Evolutionary conservation across 2,888 invertebrate genomes (phyloP), one percentile per base, ranked within the genome.

Genomic region (Amaurobius ferox): DNA sequence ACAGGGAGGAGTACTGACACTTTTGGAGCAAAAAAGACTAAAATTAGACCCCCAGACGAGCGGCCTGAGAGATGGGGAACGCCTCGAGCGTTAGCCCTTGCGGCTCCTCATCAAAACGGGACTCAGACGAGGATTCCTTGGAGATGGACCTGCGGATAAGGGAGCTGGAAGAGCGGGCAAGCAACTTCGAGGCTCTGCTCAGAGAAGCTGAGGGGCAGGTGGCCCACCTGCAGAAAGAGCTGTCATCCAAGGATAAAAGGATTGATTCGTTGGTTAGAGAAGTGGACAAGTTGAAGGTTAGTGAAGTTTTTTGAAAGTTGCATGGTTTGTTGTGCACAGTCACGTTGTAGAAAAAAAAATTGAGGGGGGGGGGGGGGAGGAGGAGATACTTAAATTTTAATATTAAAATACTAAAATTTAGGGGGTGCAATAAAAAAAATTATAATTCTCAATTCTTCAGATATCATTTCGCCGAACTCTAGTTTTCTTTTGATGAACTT

Each of bases 281-380:
- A 91, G 93, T 95, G 73, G 94, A 95, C 91, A 95, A 95, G 91
- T 91, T 95, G 67, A 94, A 94, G 93, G 94, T 94, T 90, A 92
- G 92, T 90, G 3, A n/a, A n/a, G n/a, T n/a, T n/a, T n/a, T n/a
- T n/a, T n/a, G n/a, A n/a, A n/a, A n/a, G n/a, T n/a, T n/a, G n/a
- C n/a, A n/a, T n/a, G n/a, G n/a, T n/a, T n/a, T n/a, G n/a, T n/a
- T n/a, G n/a, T n/a, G n/a, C n/a, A n/a, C n/a, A n/a, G n/a, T n/a
- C n/a, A n/a, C n/a, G n/a, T n/a, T n/a, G n/a, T n/a, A n/a, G n/a
- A n/a, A n/a, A n/a, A n/a, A n/a, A n/a, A n/a, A n/a, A n/a, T n/a
- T n/a, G n/a, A n/a, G n/a, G n/a, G n/a, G n/a, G n/a, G n/a, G n/a
- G n/a, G n/a, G n/a, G n/a, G n/a, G n/a, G n/a, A n/a, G n/a, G n/a